A percentile compares a stretch with the other conserved stretches of the same genome.
phyloP scores from a whole-genome alignment of 2,113 vertebrate genomes.

The Brienomyrus longianalis region DNA sequence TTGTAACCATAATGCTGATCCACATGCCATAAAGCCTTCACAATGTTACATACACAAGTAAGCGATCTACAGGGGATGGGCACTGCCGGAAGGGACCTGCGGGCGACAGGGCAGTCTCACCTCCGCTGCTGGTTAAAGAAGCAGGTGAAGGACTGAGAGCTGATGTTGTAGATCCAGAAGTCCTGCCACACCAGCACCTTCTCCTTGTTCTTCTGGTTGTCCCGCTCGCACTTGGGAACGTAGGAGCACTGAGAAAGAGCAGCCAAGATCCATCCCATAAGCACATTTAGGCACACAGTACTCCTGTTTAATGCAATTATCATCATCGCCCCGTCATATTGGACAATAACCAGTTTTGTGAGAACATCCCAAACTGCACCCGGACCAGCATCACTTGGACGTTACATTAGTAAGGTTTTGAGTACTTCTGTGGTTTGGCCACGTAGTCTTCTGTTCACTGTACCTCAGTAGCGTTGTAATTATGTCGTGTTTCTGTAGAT shows the following conservation, averaged over 20 bases:
- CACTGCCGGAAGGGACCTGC: not conserved
- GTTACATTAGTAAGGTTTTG: not conserved
- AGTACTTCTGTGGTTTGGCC: not conserved
- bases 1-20: not conserved
- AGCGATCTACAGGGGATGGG: not conserved
- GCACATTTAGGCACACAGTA: not conserved
- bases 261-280: not conserved
- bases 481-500: not conserved
- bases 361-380: not conserved
- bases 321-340: not conserved
- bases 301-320: not conserved
- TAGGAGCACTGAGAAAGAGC: constrained; percentile 78
- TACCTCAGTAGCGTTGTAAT: not conserved
- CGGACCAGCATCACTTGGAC: not conserved
- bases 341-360: not conserved
- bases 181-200: constrained; percentile 80
- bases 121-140: constrained; percentile 93
- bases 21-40: not conserved
- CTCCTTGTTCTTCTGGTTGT: constrained; percentile 89
- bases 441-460: not conserved
- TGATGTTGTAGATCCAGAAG: constrained; percentile 83
- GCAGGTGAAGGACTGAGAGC: constrained; percentile 81
- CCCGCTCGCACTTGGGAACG: constrained; percentile 86
- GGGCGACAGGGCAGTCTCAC: constrained; percentile 50
- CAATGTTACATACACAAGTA: not conserved